Evolutionary conservation across 1,140 invertebrate species (phyloP).

Genomic region (Aphidius gifuensis): DNA sequence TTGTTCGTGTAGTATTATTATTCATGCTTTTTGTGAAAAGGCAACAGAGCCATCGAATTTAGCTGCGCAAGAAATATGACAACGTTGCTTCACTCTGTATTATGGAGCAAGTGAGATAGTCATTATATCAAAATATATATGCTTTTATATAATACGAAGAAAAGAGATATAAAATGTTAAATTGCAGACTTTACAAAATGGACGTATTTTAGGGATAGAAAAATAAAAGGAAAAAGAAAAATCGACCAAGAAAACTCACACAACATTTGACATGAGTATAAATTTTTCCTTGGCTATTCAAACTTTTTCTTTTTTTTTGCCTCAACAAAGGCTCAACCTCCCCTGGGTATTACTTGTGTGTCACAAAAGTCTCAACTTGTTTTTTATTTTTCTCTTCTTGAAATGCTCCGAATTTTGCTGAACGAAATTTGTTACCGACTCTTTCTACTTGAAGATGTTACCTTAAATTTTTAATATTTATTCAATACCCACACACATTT

Average conservation of each 20-base stretch:
- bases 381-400: too few relatives aligned
- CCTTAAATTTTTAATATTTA: too few relatives aligned
- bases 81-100: slow-evolving; percentile 10
- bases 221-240: background rate
- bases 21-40: slow-evolving; percentile 36
- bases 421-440: too few relatives aligned
- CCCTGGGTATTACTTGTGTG: too few relatives aligned
- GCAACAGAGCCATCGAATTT: slow-evolving; percentile 32
- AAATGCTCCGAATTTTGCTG: too few relatives aligned
- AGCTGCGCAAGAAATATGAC: slow-evolving; percentile 13
- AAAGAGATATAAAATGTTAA: background rate
- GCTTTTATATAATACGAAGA: background rate
- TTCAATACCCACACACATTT: too few relatives aligned
- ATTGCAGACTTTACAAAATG: background rate
- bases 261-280: background rate
- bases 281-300: background rate
- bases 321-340: background rate
- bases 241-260: background rate
- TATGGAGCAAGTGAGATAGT: background rate
- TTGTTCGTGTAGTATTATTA: background rate
- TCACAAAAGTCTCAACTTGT: too few relatives aligned
- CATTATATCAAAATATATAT: background rate
- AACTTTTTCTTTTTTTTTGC: background rate
- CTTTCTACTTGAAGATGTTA: too few relatives aligned
- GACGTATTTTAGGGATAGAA: background rate